phyloP scores from a whole-genome alignment of 2,113 vertebrate genomes.

The Eurypyga helias region DNA sequence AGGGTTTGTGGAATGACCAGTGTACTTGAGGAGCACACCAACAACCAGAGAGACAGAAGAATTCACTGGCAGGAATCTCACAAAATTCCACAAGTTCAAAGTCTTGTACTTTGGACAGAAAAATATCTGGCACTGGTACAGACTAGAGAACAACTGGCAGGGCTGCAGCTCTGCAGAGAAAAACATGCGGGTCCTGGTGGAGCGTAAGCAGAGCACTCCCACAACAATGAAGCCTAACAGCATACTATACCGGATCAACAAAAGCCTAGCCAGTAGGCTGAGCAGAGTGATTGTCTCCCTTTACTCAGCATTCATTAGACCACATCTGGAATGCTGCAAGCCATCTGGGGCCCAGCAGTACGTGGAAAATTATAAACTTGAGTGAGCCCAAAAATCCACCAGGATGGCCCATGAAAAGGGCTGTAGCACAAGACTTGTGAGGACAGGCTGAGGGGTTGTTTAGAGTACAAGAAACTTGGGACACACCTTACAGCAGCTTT shows the following conservation, averaged over 20 bases:
- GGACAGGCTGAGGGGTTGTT: not conserved
- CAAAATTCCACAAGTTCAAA: not conserved
- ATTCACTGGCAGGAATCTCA: not conserved
- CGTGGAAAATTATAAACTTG: not conserved
- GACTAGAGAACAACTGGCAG: not conserved
- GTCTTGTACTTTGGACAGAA: not conserved
- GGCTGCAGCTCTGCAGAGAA: not conserved
- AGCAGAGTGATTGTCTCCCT: not conserved
- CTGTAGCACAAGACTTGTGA: not conserved
- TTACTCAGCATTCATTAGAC: not conserved
- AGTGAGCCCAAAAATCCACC: not conserved
- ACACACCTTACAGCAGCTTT: not conserved
- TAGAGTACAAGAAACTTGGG: not conserved
- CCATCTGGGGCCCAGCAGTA: not conserved
- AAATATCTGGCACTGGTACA: not conserved
- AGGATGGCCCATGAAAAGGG: not conserved
- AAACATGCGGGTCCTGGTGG: rapidly evolving
- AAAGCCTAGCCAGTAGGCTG: not conserved
- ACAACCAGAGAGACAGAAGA: rapidly evolving
- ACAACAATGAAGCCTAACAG: not conserved
- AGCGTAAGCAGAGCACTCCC: not conserved
- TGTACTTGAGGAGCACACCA: not conserved
- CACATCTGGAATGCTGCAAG: not conserved
- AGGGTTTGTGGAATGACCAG: not conserved
- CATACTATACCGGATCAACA: not conserved